phyloP scores from a whole-genome alignment of 2,113 vertebrate species.

The Numida meleagris region DNA sequence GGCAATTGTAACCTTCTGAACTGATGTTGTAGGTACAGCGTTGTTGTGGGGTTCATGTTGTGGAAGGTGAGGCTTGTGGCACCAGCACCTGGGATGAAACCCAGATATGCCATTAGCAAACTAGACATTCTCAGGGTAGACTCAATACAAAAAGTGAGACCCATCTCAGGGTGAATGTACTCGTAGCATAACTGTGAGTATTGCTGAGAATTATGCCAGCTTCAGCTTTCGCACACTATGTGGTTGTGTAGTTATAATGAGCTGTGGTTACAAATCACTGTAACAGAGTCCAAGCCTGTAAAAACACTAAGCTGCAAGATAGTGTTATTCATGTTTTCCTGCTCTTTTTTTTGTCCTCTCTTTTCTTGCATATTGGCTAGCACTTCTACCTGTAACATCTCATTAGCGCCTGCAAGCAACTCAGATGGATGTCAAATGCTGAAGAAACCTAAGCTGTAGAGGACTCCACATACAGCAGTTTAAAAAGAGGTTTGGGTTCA shows the following conservation, averaged over 20 bases:
- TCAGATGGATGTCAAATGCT: neutral
- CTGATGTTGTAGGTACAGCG: neutral
- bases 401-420: neutral
- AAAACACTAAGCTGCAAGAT: neutral
- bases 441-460: neutral
- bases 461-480: neutral
- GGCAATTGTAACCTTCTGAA: neutral
- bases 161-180: neutral
- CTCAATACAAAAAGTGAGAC: neutral
- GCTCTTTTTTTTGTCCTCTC: neutral
- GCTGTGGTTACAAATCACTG: neutral
- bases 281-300: neutral
- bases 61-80: neutral
- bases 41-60: neutral
- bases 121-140: neutral
- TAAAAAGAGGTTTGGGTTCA: neutral
- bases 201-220: neutral
- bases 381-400: neutral
- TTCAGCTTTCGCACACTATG: neutral
- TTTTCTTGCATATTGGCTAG: neutral
- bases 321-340: neutral
- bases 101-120: neutral
- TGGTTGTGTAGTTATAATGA: neutral
- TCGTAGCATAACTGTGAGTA: neutral
- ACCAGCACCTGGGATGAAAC: neutral